Evolutionary conservation across 2,113 vertebrate species (phyloP), one percentile per base, ranked within the genome.

Genomic region (Pyrgilauda ruficollis): DNA sequence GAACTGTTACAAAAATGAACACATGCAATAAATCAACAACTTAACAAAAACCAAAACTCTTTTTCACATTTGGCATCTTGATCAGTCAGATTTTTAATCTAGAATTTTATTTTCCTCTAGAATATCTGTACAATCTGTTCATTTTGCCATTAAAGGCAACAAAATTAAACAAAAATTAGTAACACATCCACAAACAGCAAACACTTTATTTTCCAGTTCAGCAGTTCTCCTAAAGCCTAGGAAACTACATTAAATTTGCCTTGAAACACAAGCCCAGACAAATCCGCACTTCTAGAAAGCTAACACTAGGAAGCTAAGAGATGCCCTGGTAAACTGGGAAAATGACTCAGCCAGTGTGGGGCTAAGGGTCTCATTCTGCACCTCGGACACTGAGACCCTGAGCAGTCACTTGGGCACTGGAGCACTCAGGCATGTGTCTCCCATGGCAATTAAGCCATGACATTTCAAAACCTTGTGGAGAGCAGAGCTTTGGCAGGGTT

Each of bases 351-450:
- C 11, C 61, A 35, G 61, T 13, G 18, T 61, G 66, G 39, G 27
- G 35, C 24, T 26, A 49, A 9, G n/a, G 49, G 56, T 43, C 61
- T 82, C 52, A 43, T 39, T 68, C 61, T 72, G 61, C 61, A 81
- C 2, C 33, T 37, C 13, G 44, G 3, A 18, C 19, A n/a, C 37
- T 0, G 2, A 59, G 84, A 37, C 0, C 10, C 58, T 26, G 1
- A 68, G 66, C 7, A 35, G 56, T 19, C 63, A 39, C 76, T 84
- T 5, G 64, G 55, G 43, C 58, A 74, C 37, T 37, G 78, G 67
- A 80, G 62, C 74, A 41, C 64, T 75, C 47, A 12, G 28, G 30
- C 70, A 15, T 10, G 39, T 41, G 49, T 63, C 69, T 85, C 83
- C 91, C 50, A 20, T 37, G 79, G 84, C 92, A 93, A 83, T 89